A percentile compares a stretch with the other conserved stretches of the same genome.
Conservation (phyloP, 2,113 vertebrate species). For the Nothoprocta pentlandii region DNA sequence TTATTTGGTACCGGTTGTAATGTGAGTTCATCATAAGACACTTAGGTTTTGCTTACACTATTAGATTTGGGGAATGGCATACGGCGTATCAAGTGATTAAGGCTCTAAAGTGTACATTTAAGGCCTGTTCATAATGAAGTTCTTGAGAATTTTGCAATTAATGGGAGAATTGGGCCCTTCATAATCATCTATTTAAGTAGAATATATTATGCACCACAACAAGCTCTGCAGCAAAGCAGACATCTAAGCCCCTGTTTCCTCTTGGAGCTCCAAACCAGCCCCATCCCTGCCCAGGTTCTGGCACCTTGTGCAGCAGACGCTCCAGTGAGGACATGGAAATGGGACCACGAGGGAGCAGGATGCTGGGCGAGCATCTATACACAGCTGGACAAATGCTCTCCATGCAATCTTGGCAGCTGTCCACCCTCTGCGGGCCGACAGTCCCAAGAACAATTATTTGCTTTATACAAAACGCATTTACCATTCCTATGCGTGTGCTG, state of each 20-base stretch:
- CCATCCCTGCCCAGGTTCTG: fast-evolving
- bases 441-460: fast-evolving
- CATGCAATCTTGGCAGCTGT: fast-evolving
- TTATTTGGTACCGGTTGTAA: not conserved
- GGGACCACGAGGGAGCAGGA: fast-evolving
- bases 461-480: fast-evolving
- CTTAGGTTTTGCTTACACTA: not conserved
- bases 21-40: not conserved
- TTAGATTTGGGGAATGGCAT: not conserved
- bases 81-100: conserved; percentile 6
- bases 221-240: not conserved
- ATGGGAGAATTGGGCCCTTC: not conserved
- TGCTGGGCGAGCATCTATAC: fast-evolving
- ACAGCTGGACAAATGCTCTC: fast-evolving
- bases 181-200: not conserved
- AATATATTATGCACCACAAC: not conserved
- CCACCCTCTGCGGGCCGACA: not conserved
- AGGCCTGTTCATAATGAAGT: not conserved
- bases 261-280: not conserved
- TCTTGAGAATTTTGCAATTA: conserved; percentile 12
- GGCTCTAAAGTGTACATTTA: not conserved
- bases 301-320: no score
- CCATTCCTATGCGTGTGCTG: not conserved
- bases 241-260: not conserved
- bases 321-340: no score